A percentile compares a stretch with the other conserved stretches of the same genome.
Conservation (phyloP, 1,140 invertebrate species). For the Orchesella cincta region DNA sequence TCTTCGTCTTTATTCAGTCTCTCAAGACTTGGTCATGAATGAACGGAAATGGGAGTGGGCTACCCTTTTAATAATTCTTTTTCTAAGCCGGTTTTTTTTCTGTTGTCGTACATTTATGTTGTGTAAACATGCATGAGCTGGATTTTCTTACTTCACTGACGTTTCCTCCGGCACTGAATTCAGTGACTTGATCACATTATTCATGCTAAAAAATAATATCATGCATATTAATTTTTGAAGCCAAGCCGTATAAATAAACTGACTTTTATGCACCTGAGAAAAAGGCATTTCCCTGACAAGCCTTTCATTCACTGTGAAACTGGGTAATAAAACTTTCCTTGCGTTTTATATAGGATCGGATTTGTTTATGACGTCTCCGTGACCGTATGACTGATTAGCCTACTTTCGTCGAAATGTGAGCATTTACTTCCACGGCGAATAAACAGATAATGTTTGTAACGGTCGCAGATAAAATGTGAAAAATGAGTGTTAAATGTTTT, state of each 20-base stretch:
- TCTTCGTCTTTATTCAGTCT: no score
- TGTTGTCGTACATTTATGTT: no score
- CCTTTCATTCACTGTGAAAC: no score
- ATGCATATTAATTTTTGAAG: background rate
- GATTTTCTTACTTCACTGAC: background rate
- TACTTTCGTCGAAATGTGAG: background rate
- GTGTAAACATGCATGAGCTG: background rate
- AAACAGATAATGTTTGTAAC: background rate
- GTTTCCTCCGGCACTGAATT: background rate
- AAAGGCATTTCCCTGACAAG: no score
- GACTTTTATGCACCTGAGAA: background rate
- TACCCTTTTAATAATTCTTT: slow-evolving; percentile 9
- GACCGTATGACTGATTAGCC: slow-evolving; percentile 28
- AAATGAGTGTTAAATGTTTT: background rate
- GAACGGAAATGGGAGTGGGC: slow-evolving; percentile 19
- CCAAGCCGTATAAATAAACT: background rate
- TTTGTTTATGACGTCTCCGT: no score
- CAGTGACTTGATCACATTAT: background rate
- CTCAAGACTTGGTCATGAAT: background rate
- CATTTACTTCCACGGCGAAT: slow-evolving; percentile 5
- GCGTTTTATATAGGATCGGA: no score
- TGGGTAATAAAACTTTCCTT: no score
- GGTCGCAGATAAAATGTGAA: background rate
- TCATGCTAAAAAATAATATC: background rate
- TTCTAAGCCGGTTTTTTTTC: slow-evolving; percentile 1